Base-by-base conservation (phyloP, 2,113 vertebrate genomes). In the Psammodynastes pulverulentus region DNA sequence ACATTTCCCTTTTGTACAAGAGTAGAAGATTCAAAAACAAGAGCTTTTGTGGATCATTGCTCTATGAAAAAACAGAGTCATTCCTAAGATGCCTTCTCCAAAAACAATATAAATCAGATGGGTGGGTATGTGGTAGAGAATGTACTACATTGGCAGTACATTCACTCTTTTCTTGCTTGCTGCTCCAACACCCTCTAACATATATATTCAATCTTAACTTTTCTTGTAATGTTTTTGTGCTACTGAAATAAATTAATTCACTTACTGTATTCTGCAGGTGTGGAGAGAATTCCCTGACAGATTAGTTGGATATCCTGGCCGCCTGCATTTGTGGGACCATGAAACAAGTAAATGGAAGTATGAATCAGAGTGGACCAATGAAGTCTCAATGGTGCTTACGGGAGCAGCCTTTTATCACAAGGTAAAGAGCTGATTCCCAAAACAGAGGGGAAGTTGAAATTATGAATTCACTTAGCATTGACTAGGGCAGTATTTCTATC, bases 281-380 rank as follows among this genome's bases (percentile, higher is more conserved):
- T 99, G 99, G 99, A 97, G 99, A 89, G 99, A 99, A 94, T 99
- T 99, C 94, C 98, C 99, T 7, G 99, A 99, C 97, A 97, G 99
- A 90, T 93, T 99, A 95, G 99, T 99, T 94, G 99, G 99, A 5
- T 99, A 99, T 93, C 99, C 99, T 0, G 99, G 99, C 8, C 98
- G 99, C 23, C 98, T 99, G 89, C 99, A 99, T 94, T 98, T 99
- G 86, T 99, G 99, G 99, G 99, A 99, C 97, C 99, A 99, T 4
- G 99, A 99, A 96, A 99, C 98, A 98, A 99, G 95, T 93, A 99
- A 99, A 95, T 99, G 99, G 99, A 99, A 99, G 93, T 99, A 99
- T 0, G 99, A 99, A 95, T 99, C 99, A 0, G 99, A 99, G 94
- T 99, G 99, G 99, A 99, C 99, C 56, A 99, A 99, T 3, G 99